Evolutionary conservation across 2,113 vertebrate genomes (phyloP).

Genomic region (Mirounga angustirostris): DNA sequence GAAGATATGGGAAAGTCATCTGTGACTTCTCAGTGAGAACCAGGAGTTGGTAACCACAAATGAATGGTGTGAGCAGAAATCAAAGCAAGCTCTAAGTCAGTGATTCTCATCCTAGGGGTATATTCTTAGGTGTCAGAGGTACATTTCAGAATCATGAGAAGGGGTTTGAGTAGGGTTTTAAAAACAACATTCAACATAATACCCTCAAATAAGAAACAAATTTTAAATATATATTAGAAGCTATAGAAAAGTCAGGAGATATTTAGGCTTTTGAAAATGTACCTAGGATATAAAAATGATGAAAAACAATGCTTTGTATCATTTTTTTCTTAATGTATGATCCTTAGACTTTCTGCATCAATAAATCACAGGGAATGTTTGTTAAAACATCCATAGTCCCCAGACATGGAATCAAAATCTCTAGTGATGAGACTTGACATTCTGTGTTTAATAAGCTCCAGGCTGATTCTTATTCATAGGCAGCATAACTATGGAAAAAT

Average conservation of each 20-base stretch:
- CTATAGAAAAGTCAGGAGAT: background rate
- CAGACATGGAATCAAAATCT: background rate
- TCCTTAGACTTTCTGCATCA: background rate
- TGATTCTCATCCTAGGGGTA: background rate
- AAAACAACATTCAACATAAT: background rate
- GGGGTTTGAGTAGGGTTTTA: background rate
- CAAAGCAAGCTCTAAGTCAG: background rate
- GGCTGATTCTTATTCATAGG: background rate
- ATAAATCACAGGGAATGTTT: background rate
- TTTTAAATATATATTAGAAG: background rate
- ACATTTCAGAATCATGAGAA: conserved; percentile 43
- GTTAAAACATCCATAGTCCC: background rate
- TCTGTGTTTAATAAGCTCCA: conserved; percentile 36
- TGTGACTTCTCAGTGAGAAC: background rate
- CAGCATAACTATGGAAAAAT: background rate
- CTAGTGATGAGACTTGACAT: background rate
- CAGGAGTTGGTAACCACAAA: background rate
- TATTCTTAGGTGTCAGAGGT: background rate
- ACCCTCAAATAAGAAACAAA: background rate
- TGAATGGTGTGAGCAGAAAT: background rate
- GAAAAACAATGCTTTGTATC: background rate
- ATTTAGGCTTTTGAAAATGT: background rate
- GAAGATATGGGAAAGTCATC: background rate
- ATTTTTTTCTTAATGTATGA: background rate
- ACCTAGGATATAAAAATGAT: background rate